Conservation (phyloP, 1,140 invertebrate species). For the Monochamus saltuarius region DNA sequence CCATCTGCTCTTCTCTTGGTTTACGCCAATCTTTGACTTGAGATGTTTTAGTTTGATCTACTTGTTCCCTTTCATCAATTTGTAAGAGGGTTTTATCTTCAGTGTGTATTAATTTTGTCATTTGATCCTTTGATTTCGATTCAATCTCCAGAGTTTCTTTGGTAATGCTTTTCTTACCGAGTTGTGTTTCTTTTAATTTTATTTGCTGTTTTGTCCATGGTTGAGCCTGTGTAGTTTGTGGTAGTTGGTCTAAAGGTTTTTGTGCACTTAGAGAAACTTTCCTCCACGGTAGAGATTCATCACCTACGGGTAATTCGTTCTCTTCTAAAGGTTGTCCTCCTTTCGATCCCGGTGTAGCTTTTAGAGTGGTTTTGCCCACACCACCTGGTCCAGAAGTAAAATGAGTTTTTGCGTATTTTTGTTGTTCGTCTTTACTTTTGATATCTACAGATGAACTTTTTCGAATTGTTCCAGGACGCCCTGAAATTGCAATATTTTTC, state of each 20-base stretch:
- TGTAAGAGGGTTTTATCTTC: conserved; percentile 16
- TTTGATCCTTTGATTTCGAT: conserved; percentile 25
- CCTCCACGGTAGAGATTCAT: conserved; percentile 59
- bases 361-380: conserved; percentile 22
- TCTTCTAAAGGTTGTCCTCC: conserved; percentile 46
- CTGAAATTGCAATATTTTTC: conserved; percentile 26
- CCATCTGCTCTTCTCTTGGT: conserved; percentile 13
- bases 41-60: conserved; percentile 18
- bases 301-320: conserved; percentile 54
- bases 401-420: conserved; percentile 15
- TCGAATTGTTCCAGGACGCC: conserved; percentile 36
- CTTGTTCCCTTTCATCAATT: conserved; percentile 30
- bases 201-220: conserved; percentile 55
- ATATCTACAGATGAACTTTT: conserved; percentile 33
- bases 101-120: conserved; percentile 27
- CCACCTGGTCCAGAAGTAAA: conserved; percentile 12
- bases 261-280: background rate
- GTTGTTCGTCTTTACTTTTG: conserved; percentile 21
- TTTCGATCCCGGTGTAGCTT: conserved; percentile 29
- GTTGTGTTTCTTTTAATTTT: conserved; percentile 50
- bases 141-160: conserved; percentile 47
- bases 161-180: conserved; percentile 47
- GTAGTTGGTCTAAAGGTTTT: background rate
- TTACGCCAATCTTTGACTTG: conserved; percentile 33
- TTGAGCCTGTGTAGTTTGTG: conserved; percentile 28